A percentile compares a stretch with the other conserved stretches of the same genome.
phyloP scores from a whole-genome alignment of 1,140 invertebrate species.

The Galleria mellonella region DNA sequence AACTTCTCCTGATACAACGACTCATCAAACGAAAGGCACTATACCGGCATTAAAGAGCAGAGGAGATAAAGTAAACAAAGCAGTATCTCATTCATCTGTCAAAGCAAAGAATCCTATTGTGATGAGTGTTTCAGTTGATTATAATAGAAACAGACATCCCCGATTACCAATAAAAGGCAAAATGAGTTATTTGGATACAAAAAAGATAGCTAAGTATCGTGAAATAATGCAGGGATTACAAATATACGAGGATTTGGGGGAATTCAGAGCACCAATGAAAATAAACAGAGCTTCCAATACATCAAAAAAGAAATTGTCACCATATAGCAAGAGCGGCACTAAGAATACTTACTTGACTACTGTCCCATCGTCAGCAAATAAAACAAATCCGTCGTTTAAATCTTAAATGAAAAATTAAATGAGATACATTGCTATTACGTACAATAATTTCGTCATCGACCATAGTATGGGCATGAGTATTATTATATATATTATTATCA shows the following conservation, averaged over 20 bases:
- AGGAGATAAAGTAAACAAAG: slow-evolving; percentile 20
- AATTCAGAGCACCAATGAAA: slow-evolving; percentile 32
- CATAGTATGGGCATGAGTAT: too few species aligned
- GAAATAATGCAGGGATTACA: slow-evolving; percentile 50
- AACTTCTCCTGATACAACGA: slow-evolving; percentile 2
- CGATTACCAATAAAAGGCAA: slow-evolving; percentile 1
- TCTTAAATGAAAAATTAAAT: too few species aligned
- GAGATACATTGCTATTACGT: too few species aligned
- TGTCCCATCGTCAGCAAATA: background rate
- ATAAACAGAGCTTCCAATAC: slow-evolving; percentile 55
- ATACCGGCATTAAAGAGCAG: slow-evolving; percentile 12
- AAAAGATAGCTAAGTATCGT: slow-evolving; percentile 41
- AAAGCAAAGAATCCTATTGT: slow-evolving; percentile 34
- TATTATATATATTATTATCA: too few species aligned
- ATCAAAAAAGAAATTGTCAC: slow-evolving; percentile 23
- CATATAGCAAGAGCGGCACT: slow-evolving; percentile 9
- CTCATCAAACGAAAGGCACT: slow-evolving; percentile 13
- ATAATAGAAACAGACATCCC: slow-evolving; percentile 16
- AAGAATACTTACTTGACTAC: background rate
- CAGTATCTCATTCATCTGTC: slow-evolving; percentile 19
- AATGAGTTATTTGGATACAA: slow-evolving; percentile 21
- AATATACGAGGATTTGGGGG: slow-evolving; percentile 39
- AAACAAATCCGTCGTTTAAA: background rate
- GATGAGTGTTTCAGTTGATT: slow-evolving; percentile 36
- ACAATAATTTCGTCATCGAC: too few species aligned